phyloP scores from a whole-genome alignment of 2,113 vertebrate genomes.

The Benitochromis conjunctus region DNA sequence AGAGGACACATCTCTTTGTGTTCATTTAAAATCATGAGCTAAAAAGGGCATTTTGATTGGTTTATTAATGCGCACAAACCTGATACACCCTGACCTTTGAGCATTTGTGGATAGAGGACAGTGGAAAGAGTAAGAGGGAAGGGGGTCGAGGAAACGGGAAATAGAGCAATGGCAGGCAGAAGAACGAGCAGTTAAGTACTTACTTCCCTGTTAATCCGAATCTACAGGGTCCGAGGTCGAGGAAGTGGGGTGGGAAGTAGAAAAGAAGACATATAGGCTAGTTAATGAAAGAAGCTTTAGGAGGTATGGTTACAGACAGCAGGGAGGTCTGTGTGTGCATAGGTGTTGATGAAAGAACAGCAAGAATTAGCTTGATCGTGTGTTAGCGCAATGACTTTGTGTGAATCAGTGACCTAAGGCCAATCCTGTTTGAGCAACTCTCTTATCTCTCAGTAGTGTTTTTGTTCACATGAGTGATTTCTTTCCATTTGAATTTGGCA shows the following conservation, averaged over 20 bases:
- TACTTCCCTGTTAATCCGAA: slow-evolving; percentile 89
- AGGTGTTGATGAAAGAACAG: neutral
- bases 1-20: slow-evolving; percentile 24
- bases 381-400: neutral
- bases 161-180: slow-evolving; percentile 61
- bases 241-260: slow-evolving; percentile 70
- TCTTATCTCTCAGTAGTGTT: neutral
- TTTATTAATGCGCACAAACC: slow-evolving; percentile 12
- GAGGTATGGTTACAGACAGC: slow-evolving; percentile 63
- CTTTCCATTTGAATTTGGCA: neutral
- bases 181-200: slow-evolving; percentile 78
- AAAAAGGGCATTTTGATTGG: neutral
- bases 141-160: neutral
- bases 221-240: slow-evolving; percentile 81
- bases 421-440: neutral
- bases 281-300: slow-evolving; percentile 74
- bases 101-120: slow-evolving; percentile 54
- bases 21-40: slow-evolving; percentile 23
- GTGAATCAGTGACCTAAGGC: neutral
- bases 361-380: neutral
- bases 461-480: neutral
- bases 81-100: slow-evolving; percentile 41
- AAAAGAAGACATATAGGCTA: slow-evolving; percentile 78
- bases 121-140: slow-evolving; percentile 10
- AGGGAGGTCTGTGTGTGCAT: slow-evolving; percentile 13